Base-by-base conservation (phyloP, 2,797 vertebrate species). In the Coregonus sp. region DNA sequence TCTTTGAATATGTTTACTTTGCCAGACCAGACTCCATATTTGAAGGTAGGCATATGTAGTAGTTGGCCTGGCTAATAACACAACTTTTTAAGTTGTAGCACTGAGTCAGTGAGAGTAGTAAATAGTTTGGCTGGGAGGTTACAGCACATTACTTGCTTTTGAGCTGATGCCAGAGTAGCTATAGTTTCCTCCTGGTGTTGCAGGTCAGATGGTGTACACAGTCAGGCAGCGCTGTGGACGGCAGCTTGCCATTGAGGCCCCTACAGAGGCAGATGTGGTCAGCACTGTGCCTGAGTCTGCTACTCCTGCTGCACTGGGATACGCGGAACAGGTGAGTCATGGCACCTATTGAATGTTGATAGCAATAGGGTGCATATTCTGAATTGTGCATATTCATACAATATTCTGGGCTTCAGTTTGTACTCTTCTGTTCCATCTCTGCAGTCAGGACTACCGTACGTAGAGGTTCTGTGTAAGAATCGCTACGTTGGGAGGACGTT, bases 1-100 rank as follows among this genome's bases (percentile, higher is more conserved):
- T 99, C 86, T 99, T 99, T 91, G 98, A 99, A 92, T 99, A 99
- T 29, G 98, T 99, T 87, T 99, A 99, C 92, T 99, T 99, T 91
- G 97, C 98, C 86, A 95, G 98, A 87, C 97, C 98, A 70, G 98
- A 99, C 90, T 99, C 98, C 70, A 97, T 99, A 80, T 99, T 99
- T 92, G 98, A 99, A 96, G 94, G 96, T 92, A 87, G 90, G 90
- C 91, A 83, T 70, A 67, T 65, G 9, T 12, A 54, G 59, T 20
- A 61, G 54, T 61, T 74, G 72, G 59, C 25, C 25, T 72, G 5
- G 52, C 40, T 47, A 47, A 47, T 12, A 47, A 47, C 40, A 47
- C 40, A 47, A 47, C 2, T 9, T 47, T 47, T 47, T 47, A 47
- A 12, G 40, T 47, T 47, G 25, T n/a, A 66, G 31, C 6, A 61